Evolutionary conservation across 2,113 vertebrate species (phyloP).

Genomic region (Hippocampus mohnikei): DNA sequence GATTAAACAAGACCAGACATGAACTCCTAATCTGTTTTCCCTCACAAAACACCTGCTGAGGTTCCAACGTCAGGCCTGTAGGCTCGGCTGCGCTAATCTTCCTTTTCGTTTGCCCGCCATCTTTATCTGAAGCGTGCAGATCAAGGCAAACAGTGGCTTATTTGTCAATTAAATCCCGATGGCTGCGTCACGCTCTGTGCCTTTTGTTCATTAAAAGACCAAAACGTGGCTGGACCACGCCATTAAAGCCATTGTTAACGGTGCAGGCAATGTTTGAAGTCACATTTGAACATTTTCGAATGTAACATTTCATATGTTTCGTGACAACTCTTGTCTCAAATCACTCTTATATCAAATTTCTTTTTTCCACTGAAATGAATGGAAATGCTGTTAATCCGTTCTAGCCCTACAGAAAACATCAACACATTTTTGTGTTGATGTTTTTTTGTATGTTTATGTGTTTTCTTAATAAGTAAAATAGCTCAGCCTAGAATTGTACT

Average conservation of each 20-base stretch:
- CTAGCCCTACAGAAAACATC: too few species aligned
- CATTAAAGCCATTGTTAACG: background rate
- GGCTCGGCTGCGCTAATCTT: background rate
- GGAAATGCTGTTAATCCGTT: too few species aligned
- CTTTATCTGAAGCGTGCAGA: conserved; percentile 1
- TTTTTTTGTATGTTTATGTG: too few species aligned
- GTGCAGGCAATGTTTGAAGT: background rate
- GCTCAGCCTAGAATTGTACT: too few species aligned
- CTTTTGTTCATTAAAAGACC: background rate
- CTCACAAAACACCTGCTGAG: background rate
- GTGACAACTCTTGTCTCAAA: too few species aligned
- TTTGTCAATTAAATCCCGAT: background rate
- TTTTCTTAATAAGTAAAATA: too few species aligned
- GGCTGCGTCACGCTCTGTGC: background rate
- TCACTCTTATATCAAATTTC: too few species aligned
- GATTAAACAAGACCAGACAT: background rate
- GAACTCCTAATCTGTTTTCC: conserved; percentile 1
- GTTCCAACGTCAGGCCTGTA: background rate
- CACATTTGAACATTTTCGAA: background rate
- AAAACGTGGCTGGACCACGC: background rate
- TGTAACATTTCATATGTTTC: too few species aligned
- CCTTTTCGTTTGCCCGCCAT: background rate
- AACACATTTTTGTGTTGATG: too few species aligned
- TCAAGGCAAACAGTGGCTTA: background rate
- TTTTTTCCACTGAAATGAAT: too few species aligned